Evolutionary conservation across 1,140 invertebrate genomes (phyloP).

Genomic region (Doryteuthis pealeii): DNA sequence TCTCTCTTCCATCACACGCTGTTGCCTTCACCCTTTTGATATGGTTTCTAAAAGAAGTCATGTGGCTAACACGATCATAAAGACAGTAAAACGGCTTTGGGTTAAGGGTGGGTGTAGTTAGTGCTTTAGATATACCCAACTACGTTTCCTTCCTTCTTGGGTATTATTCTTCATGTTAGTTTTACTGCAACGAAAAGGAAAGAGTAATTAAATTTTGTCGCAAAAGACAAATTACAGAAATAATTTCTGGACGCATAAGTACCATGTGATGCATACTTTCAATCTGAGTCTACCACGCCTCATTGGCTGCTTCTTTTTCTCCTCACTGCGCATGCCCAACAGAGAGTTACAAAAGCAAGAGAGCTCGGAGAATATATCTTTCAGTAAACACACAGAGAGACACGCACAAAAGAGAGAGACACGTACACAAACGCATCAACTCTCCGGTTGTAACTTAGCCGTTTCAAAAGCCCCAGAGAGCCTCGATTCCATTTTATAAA

Average conservation of each 20-base stretch:
- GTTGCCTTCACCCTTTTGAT: neutral
- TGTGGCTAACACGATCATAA: neutral
- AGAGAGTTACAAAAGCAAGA: neutral
- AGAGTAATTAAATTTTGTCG: constrained; percentile 5
- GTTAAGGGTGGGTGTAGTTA: no score
- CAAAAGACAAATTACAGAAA: constrained; percentile 2
- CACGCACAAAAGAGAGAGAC: neutral
- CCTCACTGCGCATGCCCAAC: neutral
- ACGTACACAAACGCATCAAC: neutral
- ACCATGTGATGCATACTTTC: constrained; percentile 1
- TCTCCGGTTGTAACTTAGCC: neutral
- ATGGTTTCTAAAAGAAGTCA: neutral
- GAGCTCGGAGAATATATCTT: no score
- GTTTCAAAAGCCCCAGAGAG: no score
- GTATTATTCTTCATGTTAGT: neutral
- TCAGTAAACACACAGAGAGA: neutral
- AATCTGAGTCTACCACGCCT: neutral
- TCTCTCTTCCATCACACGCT: neutral
- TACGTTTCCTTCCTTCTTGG: no score
- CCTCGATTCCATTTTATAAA: no score
- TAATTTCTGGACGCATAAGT: constrained; percentile 1
- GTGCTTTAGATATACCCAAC: no score
- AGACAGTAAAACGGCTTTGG: neutral
- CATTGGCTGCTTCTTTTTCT: neutral
- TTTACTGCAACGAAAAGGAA: constrained; percentile 2